phyloP scores from a whole-genome alignment of 2,888 invertebrate genomes.

The Arge pagana region DNA sequence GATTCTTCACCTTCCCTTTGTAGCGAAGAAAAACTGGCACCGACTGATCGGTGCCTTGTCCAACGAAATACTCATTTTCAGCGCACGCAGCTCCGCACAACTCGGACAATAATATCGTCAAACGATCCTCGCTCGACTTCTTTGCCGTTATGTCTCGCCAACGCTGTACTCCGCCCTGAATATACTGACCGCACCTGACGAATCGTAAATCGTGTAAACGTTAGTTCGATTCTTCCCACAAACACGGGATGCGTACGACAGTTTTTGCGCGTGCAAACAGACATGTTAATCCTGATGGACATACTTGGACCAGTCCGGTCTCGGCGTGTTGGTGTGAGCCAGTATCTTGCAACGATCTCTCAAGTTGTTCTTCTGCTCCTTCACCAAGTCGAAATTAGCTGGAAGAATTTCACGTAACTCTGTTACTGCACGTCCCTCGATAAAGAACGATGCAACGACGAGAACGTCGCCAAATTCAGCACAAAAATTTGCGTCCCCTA shows the following conservation, averaged over 20 bases:
- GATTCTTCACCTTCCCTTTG: conserved; percentile 60
- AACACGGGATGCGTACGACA: not conserved
- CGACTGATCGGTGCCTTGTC: conserved; percentile 59
- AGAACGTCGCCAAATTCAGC: conserved; percentile 11
- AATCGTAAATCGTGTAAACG: not conserved
- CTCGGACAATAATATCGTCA: conserved; percentile 60
- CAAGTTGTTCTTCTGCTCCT: conserved; percentile 58
- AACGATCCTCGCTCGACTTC: conserved; percentile 57
- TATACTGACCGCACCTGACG: conserved; percentile 60
- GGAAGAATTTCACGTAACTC: conserved; percentile 6
- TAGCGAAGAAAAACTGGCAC: conserved; percentile 60
- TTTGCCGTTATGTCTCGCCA: conserved; percentile 60
- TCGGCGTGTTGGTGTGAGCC: conserved; percentile 61
- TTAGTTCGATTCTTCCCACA: not conserved
- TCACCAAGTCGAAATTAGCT: conserved; percentile 31
- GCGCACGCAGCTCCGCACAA: conserved; percentile 61
- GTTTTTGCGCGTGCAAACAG: too few species aligned
- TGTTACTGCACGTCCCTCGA: too few species aligned
- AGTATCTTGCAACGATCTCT: conserved; percentile 59
- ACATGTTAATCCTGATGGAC: not conserved
- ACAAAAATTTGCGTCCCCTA: too few species aligned
- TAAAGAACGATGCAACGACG: too few species aligned
- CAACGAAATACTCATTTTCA: conserved; percentile 60
- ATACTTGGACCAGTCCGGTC: conserved; percentile 57
- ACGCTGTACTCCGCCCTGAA: conserved; percentile 61